Evolutionary conservation across 2,113 vertebrate species (phyloP).

Genomic region (Spizaetus ornatus): DNA sequence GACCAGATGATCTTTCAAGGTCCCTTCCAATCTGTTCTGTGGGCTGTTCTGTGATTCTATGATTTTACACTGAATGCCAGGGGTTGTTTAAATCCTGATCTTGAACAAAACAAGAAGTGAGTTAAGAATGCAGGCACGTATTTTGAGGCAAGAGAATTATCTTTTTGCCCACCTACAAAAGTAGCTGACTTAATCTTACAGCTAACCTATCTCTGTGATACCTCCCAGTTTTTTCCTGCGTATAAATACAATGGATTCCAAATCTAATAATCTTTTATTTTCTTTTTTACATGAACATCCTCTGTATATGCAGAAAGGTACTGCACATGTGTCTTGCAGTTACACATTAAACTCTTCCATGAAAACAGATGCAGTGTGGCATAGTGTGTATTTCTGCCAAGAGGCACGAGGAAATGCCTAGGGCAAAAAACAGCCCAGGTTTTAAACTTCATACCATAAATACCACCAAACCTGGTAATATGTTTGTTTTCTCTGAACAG

Average conservation of each 20-base stretch:
- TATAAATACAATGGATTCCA: background rate
- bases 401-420: background rate
- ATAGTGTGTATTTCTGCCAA: background rate
- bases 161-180: background rate
- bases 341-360: background rate
- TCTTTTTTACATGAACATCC: background rate
- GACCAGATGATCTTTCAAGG: background rate
- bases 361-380: background rate
- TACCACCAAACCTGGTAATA: background rate
- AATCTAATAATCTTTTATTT: background rate
- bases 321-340: background rate
- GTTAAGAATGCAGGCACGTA: fast-evolving
- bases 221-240: background rate
- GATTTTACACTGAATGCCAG: background rate
- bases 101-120: background rate
- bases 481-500: background rate
- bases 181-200: background rate
- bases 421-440: background rate
- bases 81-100: background rate
- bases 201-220: background rate
- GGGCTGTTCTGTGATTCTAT: background rate
- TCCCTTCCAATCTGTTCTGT: background rate
- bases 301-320: background rate
- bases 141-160: background rate
- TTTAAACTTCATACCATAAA: background rate